Conservation (phyloP, 1,140 invertebrate species). For the Drosophila busckii region DNA sequence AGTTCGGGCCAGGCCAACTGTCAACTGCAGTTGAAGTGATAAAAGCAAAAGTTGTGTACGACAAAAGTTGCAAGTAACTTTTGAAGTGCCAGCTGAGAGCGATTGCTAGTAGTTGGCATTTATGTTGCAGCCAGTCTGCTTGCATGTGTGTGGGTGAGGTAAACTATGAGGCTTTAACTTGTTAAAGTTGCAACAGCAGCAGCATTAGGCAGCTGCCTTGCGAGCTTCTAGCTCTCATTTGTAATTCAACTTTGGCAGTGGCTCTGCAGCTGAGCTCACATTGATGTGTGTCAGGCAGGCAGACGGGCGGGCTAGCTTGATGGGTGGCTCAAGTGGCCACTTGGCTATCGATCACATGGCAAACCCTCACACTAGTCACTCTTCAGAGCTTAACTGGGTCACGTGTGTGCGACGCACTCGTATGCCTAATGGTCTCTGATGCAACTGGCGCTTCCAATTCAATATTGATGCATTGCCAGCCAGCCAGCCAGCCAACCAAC, state of each 20-base stretch:
- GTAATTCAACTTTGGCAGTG: slow-evolving; percentile 55
- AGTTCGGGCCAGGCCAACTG: slow-evolving; percentile 21
- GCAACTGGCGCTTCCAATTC: slow-evolving; percentile 38
- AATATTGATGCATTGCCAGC: slow-evolving; percentile 56
- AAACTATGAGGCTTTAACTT: slow-evolving; percentile 45
- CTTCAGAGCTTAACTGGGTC: slow-evolving; percentile 31
- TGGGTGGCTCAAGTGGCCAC: not conserved
- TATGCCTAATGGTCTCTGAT: slow-evolving; percentile 44
- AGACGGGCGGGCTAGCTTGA: not conserved
- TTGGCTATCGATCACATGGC: slow-evolving; percentile 29
- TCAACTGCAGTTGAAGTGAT: slow-evolving; percentile 5
- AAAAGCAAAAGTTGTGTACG: slow-evolving; percentile 8
- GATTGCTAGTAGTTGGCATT: slow-evolving; percentile 6
- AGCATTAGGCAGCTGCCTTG: slow-evolving; percentile 10
- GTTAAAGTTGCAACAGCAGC: slow-evolving; percentile 40
- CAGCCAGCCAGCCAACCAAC: slow-evolving; percentile 50
- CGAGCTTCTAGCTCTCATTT: slow-evolving; percentile 47
- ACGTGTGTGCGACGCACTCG: slow-evolving; percentile 31
- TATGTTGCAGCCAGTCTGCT: slow-evolving; percentile 3
- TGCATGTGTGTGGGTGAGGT: not conserved
- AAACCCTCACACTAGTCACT: slow-evolving; percentile 20
- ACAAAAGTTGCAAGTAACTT: slow-evolving; percentile 9
- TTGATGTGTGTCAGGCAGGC: slow-evolving; percentile 43
- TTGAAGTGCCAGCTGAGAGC: not conserved
- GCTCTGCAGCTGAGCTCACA: slow-evolving; percentile 35